Conservation (phyloP, 2,888 invertebrate species). For the Melieria crassipennis region DNA sequence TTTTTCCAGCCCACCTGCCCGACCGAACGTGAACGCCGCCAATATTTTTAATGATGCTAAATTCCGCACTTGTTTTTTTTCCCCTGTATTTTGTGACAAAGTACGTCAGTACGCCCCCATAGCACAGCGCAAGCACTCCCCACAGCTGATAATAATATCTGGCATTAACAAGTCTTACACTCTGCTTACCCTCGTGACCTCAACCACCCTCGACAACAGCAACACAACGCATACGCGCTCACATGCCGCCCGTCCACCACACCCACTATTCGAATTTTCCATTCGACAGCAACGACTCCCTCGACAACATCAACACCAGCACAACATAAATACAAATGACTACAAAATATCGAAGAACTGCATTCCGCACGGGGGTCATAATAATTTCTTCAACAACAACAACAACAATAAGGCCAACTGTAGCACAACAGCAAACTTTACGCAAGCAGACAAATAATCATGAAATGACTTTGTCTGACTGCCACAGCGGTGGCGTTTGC, state of each 20-base stretch:
- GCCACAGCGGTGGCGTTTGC: too few species aligned
- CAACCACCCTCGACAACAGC: neutral
- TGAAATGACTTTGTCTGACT: neutral
- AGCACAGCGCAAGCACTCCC: too few species aligned
- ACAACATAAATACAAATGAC: conserved; percentile 3
- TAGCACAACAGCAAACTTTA: neutral
- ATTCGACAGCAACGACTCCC: neutral
- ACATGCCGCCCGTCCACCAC: neutral
- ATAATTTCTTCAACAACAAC: neutral
- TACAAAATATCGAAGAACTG: neutral
- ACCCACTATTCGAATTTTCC: neutral
- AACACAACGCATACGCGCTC: neutral
- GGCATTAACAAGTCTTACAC: neutral
- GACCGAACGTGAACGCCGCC: too few species aligned
- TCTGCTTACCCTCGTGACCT: neutral
- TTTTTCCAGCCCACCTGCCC: too few species aligned
- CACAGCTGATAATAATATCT: neutral
- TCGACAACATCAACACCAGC: too few species aligned
- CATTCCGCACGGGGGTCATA: neutral
- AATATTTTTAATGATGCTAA: too few species aligned
- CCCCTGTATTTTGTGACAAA: too few species aligned
- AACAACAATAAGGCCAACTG: neutral
- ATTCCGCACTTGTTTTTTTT: too few species aligned
- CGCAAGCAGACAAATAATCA: neutral
- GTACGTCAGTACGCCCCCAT: too few species aligned